Evolutionary conservation across 2,113 vertebrate genomes (phyloP), one percentile per base, ranked within the genome.

Genomic region (Halichoeres trimaculatus): DNA sequence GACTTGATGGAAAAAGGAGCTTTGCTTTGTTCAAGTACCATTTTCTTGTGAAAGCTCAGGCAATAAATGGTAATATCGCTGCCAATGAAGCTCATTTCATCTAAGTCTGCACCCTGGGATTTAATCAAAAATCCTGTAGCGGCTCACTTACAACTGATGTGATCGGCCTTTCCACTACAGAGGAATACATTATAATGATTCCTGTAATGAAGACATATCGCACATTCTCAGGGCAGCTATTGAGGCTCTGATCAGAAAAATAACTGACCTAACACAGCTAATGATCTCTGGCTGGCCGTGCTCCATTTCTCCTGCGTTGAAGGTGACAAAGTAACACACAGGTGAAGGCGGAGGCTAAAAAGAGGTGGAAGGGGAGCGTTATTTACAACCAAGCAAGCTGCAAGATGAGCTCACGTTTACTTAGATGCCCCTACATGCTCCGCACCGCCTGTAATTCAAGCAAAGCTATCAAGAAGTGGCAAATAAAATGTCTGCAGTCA

Each of bases 401-500:
- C 48, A 63, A 78, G 79, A 87, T 70, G 55, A 62, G 71, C 67
- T 62, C 56, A n/a, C 6, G 35, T 40, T 54, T 51, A 82, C 78
- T 80, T 35, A 65, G 78, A 78, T 74, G 78, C 80, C 55, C 54
- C 80, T 40, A 34, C 73, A 10, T 71, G 48, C 72, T 70, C 58
- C 50, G 4, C 74, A 26, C 52, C 3, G 63, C 51, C 64, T 68
- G 78, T 92, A 89, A 89, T 84, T 91, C 84, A 87, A 66, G 58
- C 48, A 65, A 43, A 20, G 87, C 78, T 38, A 76, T 90, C 85
- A 60, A 81, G 82, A 82, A 78, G 78, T 84, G 85, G 68, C 88
- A 90, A 89, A 91, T 91, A 88, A 91, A 92, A 89, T 38, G 86
- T 86, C 87, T 81, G 84, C 89, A 90, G 84, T 91, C 85, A 87